phyloP scores from a whole-genome alignment of 1,140 invertebrate species.

The Laupala kohalensis region DNA sequence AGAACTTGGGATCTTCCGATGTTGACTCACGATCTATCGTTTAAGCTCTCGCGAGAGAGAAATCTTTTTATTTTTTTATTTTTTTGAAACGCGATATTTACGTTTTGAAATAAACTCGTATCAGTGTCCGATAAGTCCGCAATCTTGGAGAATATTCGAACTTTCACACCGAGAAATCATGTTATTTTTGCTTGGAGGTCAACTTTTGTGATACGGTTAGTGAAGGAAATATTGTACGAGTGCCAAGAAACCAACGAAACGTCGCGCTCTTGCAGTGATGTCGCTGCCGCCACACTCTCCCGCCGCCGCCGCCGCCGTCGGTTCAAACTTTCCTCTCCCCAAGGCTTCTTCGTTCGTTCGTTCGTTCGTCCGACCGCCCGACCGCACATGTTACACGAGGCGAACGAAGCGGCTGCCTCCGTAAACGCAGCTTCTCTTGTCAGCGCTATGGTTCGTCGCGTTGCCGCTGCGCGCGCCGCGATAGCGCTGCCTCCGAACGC shows the following conservation, averaged over 20 bases:
- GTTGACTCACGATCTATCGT: neutral
- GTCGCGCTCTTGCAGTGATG: neutral
- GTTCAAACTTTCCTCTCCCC: conserved; percentile 2
- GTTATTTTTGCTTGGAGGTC: conserved; percentile 2
- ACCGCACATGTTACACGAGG: conserved; percentile 10
- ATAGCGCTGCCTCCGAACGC: neutral
- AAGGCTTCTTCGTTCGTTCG: too few relatives aligned
- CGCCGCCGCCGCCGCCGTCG: neutral
- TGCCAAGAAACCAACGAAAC: conserved; percentile 13
- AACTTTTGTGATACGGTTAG: conserved; percentile 6
- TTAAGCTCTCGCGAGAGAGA: too few relatives aligned
- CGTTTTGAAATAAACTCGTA: neutral
- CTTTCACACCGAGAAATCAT: neutral
- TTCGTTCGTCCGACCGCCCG: too few relatives aligned
- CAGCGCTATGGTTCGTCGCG: conserved; percentile 3
- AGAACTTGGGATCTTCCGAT: neutral
- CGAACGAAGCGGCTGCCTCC: neutral
- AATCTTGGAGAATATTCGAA: neutral
- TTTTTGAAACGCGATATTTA: neutral
- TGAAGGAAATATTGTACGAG: conserved; percentile 6
- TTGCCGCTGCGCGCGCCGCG: conserved; percentile 1
- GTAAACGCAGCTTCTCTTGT: neutral
- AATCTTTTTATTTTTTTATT: too few relatives aligned
- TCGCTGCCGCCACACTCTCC: neutral
- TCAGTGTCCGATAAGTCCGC: neutral